These are phyloP conservation scores for Cardiocondyla obscurior DNA, from an alignment of 1,140 invertebrate species.

Conservation along the genomic window DNA sequence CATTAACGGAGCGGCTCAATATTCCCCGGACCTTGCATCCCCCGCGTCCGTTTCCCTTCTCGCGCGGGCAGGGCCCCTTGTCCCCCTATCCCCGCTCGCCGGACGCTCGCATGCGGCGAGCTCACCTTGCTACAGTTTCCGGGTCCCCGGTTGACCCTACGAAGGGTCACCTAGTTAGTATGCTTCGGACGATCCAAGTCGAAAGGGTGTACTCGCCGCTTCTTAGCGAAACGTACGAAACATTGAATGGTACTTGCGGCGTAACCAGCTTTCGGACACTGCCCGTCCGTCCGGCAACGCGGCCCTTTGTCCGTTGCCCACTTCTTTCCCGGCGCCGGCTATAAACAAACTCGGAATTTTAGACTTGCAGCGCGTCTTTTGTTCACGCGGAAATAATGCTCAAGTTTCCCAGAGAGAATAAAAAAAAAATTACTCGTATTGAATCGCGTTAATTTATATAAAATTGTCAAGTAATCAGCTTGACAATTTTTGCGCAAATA, in stretches of 20 bases:
- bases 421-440: not conserved
- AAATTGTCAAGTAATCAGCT: not conserved
- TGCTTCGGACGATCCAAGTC: slow-evolving; percentile 14
- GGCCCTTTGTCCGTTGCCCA: slow-evolving; percentile 5
- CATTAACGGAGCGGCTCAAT: slow-evolving; percentile 83
- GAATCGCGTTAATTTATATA: not conserved
- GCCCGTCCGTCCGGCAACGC: not conserved
- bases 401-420: not conserved
- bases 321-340: not conserved
- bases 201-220: slow-evolving; percentile 42
- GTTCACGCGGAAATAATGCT: not conserved
- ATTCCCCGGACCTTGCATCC: slow-evolving; percentile 79
- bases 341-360: not conserved
- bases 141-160: slow-evolving; percentile 54
- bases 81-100: slow-evolving; percentile 38
- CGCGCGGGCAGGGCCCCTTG: slow-evolving; percentile 72
- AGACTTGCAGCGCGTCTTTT: not conserved
- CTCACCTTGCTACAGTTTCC: slow-evolving; percentile 60
- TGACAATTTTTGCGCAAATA: not conserved
- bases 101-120: slow-evolving; percentile 61
- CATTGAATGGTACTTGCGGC: slow-evolving; percentile 31
- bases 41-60: slow-evolving; percentile 75
- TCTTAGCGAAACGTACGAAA: slow-evolving; percentile 41
- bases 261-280: slow-evolving; percentile 27
- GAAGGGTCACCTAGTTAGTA: slow-evolving; percentile 48